These are phyloP conservation scores for Elgaria multicarinata DNA, from an alignment of 2,113 vertebrate species.

Conservation along the genomic window DNA sequence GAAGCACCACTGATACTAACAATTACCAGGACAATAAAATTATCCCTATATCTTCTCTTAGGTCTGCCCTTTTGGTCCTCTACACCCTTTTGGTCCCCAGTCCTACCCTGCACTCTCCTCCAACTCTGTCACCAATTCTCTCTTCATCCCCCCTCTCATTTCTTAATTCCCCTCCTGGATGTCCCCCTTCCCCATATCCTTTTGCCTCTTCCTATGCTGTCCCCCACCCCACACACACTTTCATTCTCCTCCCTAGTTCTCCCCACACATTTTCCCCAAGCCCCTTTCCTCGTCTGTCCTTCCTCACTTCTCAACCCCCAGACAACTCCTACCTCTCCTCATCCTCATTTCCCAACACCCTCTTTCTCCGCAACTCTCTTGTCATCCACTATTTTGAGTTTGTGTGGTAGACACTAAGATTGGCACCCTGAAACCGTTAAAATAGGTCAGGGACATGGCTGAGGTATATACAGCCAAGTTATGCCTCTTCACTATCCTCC, in stretches of 20 bases:
- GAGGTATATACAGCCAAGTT: no score
- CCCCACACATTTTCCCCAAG: not conserved
- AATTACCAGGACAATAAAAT: not conserved
- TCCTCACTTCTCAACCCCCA: not conserved
- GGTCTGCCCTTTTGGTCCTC: fast-evolving
- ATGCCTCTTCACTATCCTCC: no score
- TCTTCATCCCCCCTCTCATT: not conserved
- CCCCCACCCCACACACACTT: no score
- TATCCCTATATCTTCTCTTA: not conserved
- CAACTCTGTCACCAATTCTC: not conserved
- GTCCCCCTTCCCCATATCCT: not conserved
- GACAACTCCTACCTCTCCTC: not conserved
- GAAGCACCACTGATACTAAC: not conserved
- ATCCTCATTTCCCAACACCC: no score
- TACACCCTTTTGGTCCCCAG: not conserved
- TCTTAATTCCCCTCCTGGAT: not conserved
- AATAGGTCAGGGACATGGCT: no score
- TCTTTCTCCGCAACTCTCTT: no score
- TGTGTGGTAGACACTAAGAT: no score
- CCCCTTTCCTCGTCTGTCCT: not conserved
- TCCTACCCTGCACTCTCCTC: not conserved
- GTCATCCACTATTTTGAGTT: no score
- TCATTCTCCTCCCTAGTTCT: not conserved
- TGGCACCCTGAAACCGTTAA: no score
- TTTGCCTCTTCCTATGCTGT: not conserved